Base-by-base conservation (phyloP, 2,797 vertebrate genomes). In the Halcyon smyrnensis region DNA sequence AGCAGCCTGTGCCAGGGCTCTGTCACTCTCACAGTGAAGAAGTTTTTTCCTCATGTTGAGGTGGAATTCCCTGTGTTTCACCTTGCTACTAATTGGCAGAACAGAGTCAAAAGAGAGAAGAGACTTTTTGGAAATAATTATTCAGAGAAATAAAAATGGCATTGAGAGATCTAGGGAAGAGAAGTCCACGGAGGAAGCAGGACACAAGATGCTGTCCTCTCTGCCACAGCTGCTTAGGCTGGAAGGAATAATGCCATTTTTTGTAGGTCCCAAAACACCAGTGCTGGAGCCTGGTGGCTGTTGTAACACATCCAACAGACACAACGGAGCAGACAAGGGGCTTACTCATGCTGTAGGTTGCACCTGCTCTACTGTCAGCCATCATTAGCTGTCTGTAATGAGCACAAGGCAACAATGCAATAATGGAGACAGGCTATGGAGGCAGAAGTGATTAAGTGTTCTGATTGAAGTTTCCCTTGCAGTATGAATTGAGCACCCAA, bases 301-400 rank as follows among this genome's bases (percentile, higher is more conserved):
- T 2, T 78, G 37, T 43, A 65, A n/a, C 30, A 32, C 36, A 23
- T 15, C n/a, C 6, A 5, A 78, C 51, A 27, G 25, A 46, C 2
- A 48, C 27, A 84, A 45, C 6, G 68, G 57, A 69, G 71, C 51
- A 89, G 68, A 32, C 46, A 67, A 74, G 68, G 70, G 46, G 56
- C 8, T 23, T 3, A 0, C 17, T 65, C 46, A 41, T 0, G 1
- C 46, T 53, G 18, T n/a, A 60, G 39, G 41, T 20, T 64, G 64
- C 36, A 60, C 68, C 60, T 80, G 48, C 68, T 87, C 48, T 59
- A n/a, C 91, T 91, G 46, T 64, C 89, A 85, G 64, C 53, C 54
- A 45, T 34, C 4, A 1, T 79, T 43, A 89, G 65, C 41, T 73
- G 63, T 27, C 56, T 3, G 1, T 37, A 84, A 86, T 6, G 24